Conservation (phyloP, 1,140 invertebrate species). For the Calliopsis andreniformis region DNA sequence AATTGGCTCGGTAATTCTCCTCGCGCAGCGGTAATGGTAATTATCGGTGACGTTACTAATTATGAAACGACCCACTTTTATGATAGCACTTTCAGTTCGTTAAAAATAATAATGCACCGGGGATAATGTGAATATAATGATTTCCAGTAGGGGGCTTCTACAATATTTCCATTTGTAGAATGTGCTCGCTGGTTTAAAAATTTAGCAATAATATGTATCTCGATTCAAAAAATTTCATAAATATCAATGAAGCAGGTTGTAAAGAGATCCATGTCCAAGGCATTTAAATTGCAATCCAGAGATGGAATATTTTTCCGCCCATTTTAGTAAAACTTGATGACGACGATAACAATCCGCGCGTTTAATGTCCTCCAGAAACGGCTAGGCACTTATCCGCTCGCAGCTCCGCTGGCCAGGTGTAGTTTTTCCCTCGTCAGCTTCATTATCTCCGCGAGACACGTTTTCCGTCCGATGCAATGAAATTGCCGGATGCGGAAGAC, state of each 20-base stretch:
- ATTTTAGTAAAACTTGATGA: not conserved
- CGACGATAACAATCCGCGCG: constrained; percentile 7
- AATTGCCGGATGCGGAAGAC: constrained; percentile 56
- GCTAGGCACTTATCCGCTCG: constrained; percentile 48
- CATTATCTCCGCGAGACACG: constrained; percentile 64
- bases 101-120: not conserved
- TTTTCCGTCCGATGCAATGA: constrained; percentile 60
- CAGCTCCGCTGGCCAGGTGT: constrained; percentile 46
- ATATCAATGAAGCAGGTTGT: too few species aligned
- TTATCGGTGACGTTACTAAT: not conserved
- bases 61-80: not conserved
- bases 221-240: too few species aligned
- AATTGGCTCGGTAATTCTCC: not conserved
- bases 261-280: not conserved
- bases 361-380: constrained; percentile 17
- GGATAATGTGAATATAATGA: constrained; percentile 26
- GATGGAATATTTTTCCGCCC: not conserved
- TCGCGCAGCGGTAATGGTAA: not conserved
- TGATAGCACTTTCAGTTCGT: not conserved
- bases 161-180: not conserved
- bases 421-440: constrained; percentile 60
- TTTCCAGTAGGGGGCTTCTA: not conserved
- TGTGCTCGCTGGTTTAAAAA: not conserved
- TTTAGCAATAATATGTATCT: too few species aligned
- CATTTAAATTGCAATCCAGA: not conserved